Percentiles rank a stretch among this genome's conserved stretches.
Conservation (phyloP, 2,797 vertebrate species). For the Sarcoramphus papa region DNA sequence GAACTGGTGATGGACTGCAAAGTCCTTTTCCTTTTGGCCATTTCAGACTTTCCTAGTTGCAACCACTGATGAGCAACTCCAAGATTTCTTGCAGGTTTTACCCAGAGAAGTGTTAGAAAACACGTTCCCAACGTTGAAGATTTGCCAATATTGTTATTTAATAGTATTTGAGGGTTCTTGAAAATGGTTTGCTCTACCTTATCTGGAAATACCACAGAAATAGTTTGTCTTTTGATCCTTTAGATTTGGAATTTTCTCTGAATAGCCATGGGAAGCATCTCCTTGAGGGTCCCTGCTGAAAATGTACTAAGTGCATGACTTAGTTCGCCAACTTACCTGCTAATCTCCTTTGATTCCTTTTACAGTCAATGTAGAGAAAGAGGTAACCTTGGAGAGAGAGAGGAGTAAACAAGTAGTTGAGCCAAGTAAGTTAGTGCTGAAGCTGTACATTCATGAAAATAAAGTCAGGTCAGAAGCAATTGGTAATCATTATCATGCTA, state of each 20-base stretch:
- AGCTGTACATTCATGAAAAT: neutral
- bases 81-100: neutral
- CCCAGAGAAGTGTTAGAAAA: neutral
- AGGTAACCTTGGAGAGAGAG: neutral
- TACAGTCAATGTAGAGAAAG: neutral
- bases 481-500: neutral
- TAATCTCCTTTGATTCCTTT: neutral
- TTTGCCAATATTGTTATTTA: neutral
- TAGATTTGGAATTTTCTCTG: neutral
- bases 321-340: neutral
- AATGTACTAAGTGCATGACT: neutral
- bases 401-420: neutral
- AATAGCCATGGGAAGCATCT: neutral
- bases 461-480: neutral
- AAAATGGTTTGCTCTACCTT: neutral
- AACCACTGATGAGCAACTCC: neutral
- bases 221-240: neutral
- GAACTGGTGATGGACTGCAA: neutral
- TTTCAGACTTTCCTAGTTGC: neutral
- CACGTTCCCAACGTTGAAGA: neutral
- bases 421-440: neutral
- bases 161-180: neutral
- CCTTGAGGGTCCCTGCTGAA: neutral
- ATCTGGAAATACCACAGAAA: neutral
- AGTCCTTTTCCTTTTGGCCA: neutral